Evolutionary conservation across 2,113 vertebrate genomes (phyloP).

Genomic region (Uria aalge): DNA sequence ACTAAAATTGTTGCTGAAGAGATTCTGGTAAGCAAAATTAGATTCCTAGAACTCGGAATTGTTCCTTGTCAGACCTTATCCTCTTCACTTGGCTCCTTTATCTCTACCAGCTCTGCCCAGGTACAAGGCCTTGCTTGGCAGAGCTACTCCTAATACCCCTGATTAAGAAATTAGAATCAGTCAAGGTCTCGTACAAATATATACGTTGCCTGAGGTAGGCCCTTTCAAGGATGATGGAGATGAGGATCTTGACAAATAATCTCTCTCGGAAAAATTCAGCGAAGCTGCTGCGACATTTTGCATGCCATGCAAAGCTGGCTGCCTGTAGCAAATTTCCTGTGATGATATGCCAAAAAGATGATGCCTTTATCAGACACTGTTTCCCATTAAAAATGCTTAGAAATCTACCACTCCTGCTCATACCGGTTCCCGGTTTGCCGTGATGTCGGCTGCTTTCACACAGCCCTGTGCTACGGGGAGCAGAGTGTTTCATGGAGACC

Average conservation of each 20-base stretch:
- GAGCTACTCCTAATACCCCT: neutral
- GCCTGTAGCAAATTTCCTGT: conserved; percentile 10
- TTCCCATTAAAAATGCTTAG: neutral
- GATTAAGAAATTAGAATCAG: neutral
- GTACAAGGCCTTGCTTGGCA: neutral
- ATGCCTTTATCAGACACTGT: neutral
- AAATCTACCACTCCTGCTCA: neutral
- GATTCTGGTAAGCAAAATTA: conserved; percentile 13
- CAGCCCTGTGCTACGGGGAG: neutral
- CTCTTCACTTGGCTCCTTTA: neutral
- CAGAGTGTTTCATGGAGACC: neutral
- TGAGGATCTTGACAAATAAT: neutral
- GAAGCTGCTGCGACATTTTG: neutral
- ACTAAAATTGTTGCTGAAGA: conserved; percentile 2
- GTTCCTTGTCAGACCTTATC: neutral
- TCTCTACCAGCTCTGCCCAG: neutral
- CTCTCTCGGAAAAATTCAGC: neutral
- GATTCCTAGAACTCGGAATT: conserved; percentile 3
- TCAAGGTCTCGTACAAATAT: neutral
- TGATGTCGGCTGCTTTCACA: neutral
- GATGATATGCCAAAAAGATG: neutral
- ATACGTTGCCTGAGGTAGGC: neutral
- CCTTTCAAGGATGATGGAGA: neutral
- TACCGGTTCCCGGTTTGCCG: neutral
- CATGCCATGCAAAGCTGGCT: neutral